A percentile compares a stretch with the other conserved stretches of the same genome.
Evolutionary conservation across 2,113 vertebrate genomes (phyloP).

Genomic region (Pristiophorus japonicus): DNA sequence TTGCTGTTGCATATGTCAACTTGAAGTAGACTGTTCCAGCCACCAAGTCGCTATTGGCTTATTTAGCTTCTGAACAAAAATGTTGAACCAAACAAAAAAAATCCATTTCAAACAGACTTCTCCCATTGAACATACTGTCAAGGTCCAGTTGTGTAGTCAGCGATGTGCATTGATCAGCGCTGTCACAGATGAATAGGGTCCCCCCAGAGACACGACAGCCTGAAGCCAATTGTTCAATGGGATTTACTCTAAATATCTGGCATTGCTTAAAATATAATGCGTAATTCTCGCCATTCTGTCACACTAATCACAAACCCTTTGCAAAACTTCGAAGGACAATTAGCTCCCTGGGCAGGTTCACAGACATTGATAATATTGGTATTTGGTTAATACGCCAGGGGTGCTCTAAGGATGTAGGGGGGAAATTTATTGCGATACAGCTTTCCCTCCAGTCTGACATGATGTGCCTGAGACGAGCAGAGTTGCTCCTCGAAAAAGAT

Average conservation of each 20-base stretch:
- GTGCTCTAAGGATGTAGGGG: background rate
- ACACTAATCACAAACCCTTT: background rate
- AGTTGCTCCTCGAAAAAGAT: background rate
- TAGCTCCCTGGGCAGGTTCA: background rate
- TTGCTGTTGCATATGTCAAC: background rate
- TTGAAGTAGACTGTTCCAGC: background rate
- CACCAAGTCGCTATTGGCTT: background rate
- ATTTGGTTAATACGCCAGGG: background rate
- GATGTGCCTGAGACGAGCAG: too few species aligned
- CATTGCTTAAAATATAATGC: background rate
- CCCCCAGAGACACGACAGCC: background rate
- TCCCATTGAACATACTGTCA: background rate
- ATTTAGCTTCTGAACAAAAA: background rate
- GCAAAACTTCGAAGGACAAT: background rate
- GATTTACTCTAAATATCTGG: background rate
- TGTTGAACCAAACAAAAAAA: background rate
- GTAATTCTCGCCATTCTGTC: background rate
- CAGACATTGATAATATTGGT: background rate
- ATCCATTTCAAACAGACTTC: background rate
- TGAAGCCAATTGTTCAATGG: too few species aligned
- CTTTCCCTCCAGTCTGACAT: background rate
- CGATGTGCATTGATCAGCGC: background rate
- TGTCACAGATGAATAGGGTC: background rate
- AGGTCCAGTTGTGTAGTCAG: background rate
- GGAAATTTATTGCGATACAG: background rate